A percentile compares a stretch with the other conserved stretches of the same genome.
Evolutionary conservation across 2,113 vertebrate genomes (phyloP).

Genomic region (Archocentrus centrarchus): DNA sequence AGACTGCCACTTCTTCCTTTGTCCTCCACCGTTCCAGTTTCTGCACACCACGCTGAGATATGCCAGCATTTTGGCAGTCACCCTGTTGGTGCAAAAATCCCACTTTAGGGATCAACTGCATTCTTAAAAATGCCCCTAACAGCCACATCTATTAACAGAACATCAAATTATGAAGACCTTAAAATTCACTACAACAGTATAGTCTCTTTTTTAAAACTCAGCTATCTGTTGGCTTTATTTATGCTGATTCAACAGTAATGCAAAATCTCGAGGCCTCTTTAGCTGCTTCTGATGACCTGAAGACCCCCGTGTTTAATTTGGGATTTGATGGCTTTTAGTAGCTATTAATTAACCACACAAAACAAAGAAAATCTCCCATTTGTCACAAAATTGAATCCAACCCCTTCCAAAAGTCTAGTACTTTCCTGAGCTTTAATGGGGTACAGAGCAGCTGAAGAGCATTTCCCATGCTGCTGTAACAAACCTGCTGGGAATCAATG

Average conservation of each 20-base stretch:
- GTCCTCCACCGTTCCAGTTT: too few relatives aligned
- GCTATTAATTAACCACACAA: neutral
- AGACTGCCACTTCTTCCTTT: too few relatives aligned
- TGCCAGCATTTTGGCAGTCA: too few relatives aligned
- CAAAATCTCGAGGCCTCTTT: neutral
- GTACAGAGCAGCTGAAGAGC: neutral
- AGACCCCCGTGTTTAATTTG: neutral
- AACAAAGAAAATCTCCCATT: slow-evolving; percentile 17
- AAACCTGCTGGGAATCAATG: neutral
- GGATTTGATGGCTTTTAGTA: neutral
- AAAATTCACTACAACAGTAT: neutral
- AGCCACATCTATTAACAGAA: too few relatives aligned
- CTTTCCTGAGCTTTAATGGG: slow-evolving; percentile 27
- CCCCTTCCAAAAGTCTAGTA: slow-evolving; percentile 24
- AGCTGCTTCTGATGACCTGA: neutral
- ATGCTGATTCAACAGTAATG: neutral
- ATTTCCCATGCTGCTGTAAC: neutral
- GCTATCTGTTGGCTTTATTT: neutral
- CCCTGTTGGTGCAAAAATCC: too few relatives aligned
- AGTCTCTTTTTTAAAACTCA: neutral
- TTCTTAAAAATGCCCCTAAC: neutral
- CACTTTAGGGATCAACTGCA: neutral
- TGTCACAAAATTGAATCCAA: slow-evolving; percentile 19
- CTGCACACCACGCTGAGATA: too few relatives aligned
- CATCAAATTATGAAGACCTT: neutral